Base-by-base conservation (phyloP, 2,888 invertebrate species). In the Eudasyphora cyanicolor region DNA sequence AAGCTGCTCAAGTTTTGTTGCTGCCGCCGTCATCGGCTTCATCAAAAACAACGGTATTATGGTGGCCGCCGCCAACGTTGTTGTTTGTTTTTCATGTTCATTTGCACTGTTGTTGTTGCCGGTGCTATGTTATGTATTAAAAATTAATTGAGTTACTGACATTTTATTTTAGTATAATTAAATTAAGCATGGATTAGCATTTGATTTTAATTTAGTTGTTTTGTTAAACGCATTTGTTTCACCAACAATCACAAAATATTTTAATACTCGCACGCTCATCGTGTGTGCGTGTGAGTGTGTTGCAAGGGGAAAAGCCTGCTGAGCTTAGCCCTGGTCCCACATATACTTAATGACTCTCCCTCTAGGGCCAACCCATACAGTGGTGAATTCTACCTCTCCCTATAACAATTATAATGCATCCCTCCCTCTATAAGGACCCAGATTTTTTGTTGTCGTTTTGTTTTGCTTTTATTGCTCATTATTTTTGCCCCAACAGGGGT, bases 141-240 rank as follows among this genome's bases (percentile, higher is more conserved):
- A 90, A 89, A 90, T 90, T 90, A 90, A 90, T 90, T 90, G 90
- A 91, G 91, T 91, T 90, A 89, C 89, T 91, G 90, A 90, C 90
- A 89, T 91, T 90, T 91, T 90, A 90, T 91, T 91, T 91, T 85
- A 80, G 90, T 90, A 90, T 89, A 91, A 90, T 90, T 91, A 89
- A 91, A 90, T 91, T 89, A 90, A 90, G 90, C 90, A 87, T 82
- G 86, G 91, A 88, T 90, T 90, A 90, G 89, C 89, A 88, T 91
- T 90, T 90, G 90, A 90, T 90, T 90, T 90, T 90, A 91, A 91
- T 90, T 90, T 86, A 86, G 86, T 86, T 86, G 82, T 83, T 85
- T 70, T 73, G 17, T 82, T 70, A 73, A 73, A 73, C 73, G 67
- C 64, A 73, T 73, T 73, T 57, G 38, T 73, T 73, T 54, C 71